phyloP scores from a whole-genome alignment of 2,888 invertebrate genomes.

The Stenoptilia bipunctidactyla region DNA sequence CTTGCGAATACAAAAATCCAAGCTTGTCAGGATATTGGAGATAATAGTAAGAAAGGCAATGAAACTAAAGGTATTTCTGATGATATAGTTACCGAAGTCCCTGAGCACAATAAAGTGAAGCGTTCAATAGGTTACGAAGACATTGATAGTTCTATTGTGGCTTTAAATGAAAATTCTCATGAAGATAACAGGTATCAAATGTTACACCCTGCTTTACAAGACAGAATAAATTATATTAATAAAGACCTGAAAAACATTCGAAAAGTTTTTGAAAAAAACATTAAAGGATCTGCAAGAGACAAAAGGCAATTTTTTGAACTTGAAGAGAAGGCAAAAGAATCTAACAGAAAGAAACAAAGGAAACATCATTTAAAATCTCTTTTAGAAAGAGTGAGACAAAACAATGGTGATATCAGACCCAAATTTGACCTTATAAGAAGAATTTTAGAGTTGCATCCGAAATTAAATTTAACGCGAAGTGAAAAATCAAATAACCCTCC shows the following conservation, averaged over 20 bases:
- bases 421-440: constrained; percentile 14
- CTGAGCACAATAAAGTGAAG: constrained; percentile 19
- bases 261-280: not conserved
- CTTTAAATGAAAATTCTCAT: constrained; percentile 23
- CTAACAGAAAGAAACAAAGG: constrained; percentile 3
- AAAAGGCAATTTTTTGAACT: constrained; percentile 25
- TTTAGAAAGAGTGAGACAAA: constrained; percentile 6
- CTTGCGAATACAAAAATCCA: constrained; percentile 75
- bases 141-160: constrained; percentile 15
- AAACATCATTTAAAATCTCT: constrained; percentile 4
- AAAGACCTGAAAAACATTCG: constrained; percentile 23
- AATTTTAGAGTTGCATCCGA: constrained; percentile 11
- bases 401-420: not conserved
- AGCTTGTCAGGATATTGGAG: constrained; percentile 52
- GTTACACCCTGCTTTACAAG: not conserved
- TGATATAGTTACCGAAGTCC: constrained; percentile 11
- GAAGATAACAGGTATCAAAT: not conserved
- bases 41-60: constrained; percentile 19
- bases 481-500: no score
- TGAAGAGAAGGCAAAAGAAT: no score
- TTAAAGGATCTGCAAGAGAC: constrained; percentile 14
- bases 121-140: constrained; percentile 20
- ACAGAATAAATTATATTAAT: constrained; percentile 28
- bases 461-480: not conserved
- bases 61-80: constrained; percentile 18